Evolutionary conservation across 2,113 vertebrate species (phyloP).

Genomic region (Regulus satrapa): DNA sequence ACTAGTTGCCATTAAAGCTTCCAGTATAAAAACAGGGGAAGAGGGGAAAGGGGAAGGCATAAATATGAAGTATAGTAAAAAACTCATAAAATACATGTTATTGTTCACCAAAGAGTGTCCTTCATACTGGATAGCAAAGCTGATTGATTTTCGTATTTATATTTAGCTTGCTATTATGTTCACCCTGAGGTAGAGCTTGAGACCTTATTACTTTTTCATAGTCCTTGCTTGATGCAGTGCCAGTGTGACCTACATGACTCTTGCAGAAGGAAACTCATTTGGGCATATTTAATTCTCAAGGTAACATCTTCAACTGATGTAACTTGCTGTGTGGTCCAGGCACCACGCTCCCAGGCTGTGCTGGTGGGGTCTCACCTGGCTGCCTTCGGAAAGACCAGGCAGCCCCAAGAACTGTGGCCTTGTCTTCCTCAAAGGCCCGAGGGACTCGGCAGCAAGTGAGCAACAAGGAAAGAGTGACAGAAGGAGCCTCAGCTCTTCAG

Average conservation of each 20-base stretch:
- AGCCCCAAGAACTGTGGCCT: rapidly evolving
- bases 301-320: not conserved
- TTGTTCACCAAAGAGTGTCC: not conserved
- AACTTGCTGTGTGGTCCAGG: not conserved
- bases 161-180: not conserved
- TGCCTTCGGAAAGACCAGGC: not conserved
- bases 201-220: not conserved
- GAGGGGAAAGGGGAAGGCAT: not conserved
- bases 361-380: not conserved
- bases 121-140: not conserved
- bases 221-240: not conserved
- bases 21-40: not conserved
- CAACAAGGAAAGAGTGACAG: not conserved
- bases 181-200: not conserved
- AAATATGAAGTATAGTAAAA: not conserved
- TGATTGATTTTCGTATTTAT: not conserved
- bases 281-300: not conserved
- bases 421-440: not conserved
- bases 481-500: not conserved
- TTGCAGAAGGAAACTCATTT: not conserved
- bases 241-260: not conserved
- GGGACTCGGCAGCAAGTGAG: rapidly evolving
- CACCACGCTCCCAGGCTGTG: not conserved
- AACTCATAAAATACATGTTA: not conserved
- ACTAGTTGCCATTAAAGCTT: not conserved